Percentiles rank a stretch among this genome's conserved stretches.
Evolutionary conservation across 2,797 vertebrate species (phyloP).

Genomic region (Lindbergichthys nudifrons): DNA sequence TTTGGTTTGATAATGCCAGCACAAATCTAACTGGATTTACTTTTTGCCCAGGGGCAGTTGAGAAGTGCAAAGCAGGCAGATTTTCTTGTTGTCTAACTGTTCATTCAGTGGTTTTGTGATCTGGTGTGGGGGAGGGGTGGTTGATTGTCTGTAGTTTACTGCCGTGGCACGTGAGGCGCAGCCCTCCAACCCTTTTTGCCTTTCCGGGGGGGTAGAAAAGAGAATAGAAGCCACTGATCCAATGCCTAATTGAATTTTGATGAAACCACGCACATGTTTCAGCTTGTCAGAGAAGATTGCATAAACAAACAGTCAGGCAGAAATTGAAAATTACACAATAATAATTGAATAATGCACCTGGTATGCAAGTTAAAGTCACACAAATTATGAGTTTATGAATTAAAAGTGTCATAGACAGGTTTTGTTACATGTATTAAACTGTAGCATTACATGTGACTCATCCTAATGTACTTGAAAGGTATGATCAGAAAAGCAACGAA

Average conservation of each 20-base stretch:
- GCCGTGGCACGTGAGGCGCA: constrained; percentile 6
- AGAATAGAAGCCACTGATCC: background rate
- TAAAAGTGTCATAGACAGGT: background rate
- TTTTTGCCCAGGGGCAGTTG: constrained; percentile 28
- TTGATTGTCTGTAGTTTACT: background rate
- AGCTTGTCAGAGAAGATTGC: background rate
- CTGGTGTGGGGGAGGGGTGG: constrained; percentile 6
- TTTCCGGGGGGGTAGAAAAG: background rate
- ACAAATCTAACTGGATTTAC: constrained; percentile 64
- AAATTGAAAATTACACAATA: background rate
- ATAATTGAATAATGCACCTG: background rate
- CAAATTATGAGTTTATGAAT: too few species aligned
- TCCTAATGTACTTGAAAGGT: background rate
- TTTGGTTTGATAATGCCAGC: constrained; percentile 50
- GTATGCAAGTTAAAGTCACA: background rate
- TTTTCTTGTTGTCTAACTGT: constrained; percentile 50
- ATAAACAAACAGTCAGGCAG: background rate
- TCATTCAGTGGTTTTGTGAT: constrained; percentile 41
- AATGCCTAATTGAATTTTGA: background rate
- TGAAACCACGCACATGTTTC: background rate
- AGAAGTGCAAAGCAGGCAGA: constrained; percentile 67
- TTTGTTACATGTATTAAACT: background rate
- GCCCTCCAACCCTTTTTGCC: background rate
- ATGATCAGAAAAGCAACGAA: background rate
- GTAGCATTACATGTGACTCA: background rate